Conservation (phyloP, 2,888 invertebrate genomes). For the Vanessa cardui region DNA sequence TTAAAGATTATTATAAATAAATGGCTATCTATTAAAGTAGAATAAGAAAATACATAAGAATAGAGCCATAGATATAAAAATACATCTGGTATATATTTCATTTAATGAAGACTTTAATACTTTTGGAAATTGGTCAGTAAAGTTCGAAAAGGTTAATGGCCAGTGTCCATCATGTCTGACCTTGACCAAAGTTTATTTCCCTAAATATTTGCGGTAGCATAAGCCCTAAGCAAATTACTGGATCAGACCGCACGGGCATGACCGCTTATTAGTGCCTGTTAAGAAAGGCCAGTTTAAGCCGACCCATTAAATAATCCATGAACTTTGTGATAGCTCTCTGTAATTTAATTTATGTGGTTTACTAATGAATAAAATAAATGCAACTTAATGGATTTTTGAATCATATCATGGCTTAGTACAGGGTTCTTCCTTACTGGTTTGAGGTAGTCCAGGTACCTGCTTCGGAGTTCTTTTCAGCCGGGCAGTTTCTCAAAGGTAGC, state of each 20-base stretch:
- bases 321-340: not conserved
- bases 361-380: not conserved
- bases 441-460: too few species aligned
- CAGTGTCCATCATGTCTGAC: slow-evolving; percentile 4
- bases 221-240: slow-evolving; percentile 25
- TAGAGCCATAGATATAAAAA: too few species aligned
- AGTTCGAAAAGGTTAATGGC: not conserved
- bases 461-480: too few species aligned
- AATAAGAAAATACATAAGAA: too few species aligned
- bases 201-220: slow-evolving; percentile 16
- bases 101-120: not conserved
- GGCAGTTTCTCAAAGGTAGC: too few species aligned
- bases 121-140: not conserved
- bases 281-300: slow-evolving; percentile 10
- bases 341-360: not conserved
- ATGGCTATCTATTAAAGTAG: too few species aligned
- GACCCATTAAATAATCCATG: slow-evolving; percentile 3
- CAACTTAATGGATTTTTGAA: not conserved
- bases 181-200: slow-evolving; percentile 22
- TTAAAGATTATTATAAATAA: too few species aligned
- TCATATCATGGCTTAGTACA: too few species aligned
- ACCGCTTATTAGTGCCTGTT: slow-evolving; percentile 1
- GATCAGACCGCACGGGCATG: slow-evolving; percentile 6
- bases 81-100: not conserved
- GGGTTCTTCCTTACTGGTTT: too few species aligned